phyloP scores from a whole-genome alignment of 2,797 vertebrate species.

The Scolopax rusticola region DNA sequence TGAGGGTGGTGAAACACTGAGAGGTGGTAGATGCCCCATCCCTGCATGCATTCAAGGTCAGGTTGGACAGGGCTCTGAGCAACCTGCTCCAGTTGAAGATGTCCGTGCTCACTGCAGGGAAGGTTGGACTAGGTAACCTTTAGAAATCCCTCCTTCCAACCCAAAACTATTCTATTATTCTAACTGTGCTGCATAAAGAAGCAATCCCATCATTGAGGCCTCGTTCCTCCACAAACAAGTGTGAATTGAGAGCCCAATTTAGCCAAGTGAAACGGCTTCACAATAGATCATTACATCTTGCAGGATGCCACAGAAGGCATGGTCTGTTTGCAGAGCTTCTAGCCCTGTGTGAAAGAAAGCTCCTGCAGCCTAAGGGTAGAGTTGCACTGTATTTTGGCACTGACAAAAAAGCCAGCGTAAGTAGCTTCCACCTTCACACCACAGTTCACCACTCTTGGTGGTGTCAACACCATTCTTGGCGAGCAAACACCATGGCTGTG shows the following conservation, averaged over 20 bases:
- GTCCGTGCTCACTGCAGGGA: not conserved
- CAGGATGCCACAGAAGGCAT: not conserved
- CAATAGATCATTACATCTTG: not conserved
- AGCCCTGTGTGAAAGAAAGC: not conserved
- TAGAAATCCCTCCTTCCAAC: not conserved
- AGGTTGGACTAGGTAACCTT: not conserved
- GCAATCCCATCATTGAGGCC: not conserved
- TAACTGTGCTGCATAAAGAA: not conserved
- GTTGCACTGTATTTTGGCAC: not conserved
- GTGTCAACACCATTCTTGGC: slow-evolving; percentile 49
- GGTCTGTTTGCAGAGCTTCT: slow-evolving; percentile 32
- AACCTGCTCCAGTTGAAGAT: not conserved
- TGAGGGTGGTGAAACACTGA: not conserved
- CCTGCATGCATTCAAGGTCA: not conserved
- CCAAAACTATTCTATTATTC: not conserved
- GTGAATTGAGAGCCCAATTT: not conserved
- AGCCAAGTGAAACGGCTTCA: not conserved
- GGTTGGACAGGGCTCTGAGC: not conserved
- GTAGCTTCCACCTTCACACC: slow-evolving; percentile 28
- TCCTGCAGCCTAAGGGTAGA: not conserved
- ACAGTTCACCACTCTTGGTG: slow-evolving; percentile 3
- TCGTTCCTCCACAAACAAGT: not conserved
- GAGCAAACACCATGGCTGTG: slow-evolving; percentile 23
- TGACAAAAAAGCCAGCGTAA: slow-evolving; percentile 8
- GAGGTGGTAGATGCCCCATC: not conserved